These are phyloP conservation scores for Telmatochromis bifrenatus DNA, from an alignment of 2,113 vertebrate genomes.

Conservation along the genomic window DNA sequence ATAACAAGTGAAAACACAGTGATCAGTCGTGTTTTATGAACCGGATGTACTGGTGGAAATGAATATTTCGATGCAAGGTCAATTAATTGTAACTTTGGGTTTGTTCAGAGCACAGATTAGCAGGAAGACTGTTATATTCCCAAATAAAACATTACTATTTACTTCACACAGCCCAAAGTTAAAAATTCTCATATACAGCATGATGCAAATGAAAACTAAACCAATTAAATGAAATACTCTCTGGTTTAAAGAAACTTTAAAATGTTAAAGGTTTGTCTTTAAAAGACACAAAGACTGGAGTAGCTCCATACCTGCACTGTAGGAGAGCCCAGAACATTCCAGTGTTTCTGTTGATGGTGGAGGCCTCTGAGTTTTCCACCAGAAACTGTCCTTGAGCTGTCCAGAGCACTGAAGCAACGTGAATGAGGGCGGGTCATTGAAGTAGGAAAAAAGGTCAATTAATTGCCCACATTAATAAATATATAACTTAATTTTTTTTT, in stretches of 20 bases:
- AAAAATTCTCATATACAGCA: background rate
- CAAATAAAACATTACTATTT: background rate
- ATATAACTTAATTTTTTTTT: background rate
- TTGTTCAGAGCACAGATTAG: background rate
- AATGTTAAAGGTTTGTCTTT: background rate
- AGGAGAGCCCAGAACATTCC: conserved; percentile 97
- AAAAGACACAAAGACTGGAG: background rate
- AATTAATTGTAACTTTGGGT: background rate
- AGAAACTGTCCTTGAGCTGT: conserved; percentile 93
- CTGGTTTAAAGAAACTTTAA: background rate
- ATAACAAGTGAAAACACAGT: background rate
- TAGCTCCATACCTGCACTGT: conserved; percentile 82
- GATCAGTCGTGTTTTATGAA: background rate
- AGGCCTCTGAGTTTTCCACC: conserved; percentile 90
- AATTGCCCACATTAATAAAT: background rate
- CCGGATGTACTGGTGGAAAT: background rate
- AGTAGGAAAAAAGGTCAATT: background rate
- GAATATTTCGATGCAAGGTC: background rate
- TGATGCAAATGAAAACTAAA: background rate
- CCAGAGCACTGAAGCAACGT: conserved; percentile 82
- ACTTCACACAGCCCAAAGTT: background rate
- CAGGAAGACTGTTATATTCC: background rate
- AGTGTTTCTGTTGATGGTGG: conserved; percentile 94
- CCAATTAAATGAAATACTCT: background rate
- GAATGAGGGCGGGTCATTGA: background rate